phyloP scores from a whole-genome alignment of 2,888 invertebrate species.

The Slavum lentiscoides region DNA sequence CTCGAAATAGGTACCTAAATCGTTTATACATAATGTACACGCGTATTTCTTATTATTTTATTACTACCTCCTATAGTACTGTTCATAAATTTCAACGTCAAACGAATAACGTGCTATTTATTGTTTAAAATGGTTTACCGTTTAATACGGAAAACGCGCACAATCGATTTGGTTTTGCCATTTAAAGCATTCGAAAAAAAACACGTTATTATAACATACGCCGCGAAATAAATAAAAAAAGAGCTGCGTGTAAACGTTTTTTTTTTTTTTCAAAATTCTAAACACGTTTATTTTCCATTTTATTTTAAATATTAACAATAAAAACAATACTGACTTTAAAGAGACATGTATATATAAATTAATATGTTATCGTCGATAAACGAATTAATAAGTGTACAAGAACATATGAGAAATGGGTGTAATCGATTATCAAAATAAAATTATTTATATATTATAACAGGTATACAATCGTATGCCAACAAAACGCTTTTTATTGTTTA shows the following conservation, averaged over 20 bases:
- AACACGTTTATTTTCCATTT: not conserved
- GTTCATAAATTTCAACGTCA: not conserved
- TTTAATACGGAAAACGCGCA: not conserved
- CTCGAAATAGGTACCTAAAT: no score
- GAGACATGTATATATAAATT: no score
- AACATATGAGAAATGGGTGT: no score
- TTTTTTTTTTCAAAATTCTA: not conserved
- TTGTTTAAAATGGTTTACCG: not conserved
- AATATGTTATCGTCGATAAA: no score
- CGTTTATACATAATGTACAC: no score
- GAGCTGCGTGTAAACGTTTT: not conserved
- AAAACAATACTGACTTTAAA: not conserved
- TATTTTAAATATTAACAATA: not conserved
- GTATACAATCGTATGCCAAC: no score
- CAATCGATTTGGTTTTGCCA: conserved; percentile 29
- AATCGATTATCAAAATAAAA: no score
- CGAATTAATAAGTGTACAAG: no score
- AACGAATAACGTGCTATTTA: not conserved
- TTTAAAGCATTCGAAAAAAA: not conserved
- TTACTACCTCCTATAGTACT: no score
- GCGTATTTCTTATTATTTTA: no score
- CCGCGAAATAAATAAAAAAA: conserved; percentile 2
- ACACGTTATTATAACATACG: not conserved
- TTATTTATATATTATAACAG: no score
- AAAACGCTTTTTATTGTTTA: no score